Evolutionary conservation across 2,113 vertebrate species (phyloP).

Genomic region (Dascyllus trimaculatus): DNA sequence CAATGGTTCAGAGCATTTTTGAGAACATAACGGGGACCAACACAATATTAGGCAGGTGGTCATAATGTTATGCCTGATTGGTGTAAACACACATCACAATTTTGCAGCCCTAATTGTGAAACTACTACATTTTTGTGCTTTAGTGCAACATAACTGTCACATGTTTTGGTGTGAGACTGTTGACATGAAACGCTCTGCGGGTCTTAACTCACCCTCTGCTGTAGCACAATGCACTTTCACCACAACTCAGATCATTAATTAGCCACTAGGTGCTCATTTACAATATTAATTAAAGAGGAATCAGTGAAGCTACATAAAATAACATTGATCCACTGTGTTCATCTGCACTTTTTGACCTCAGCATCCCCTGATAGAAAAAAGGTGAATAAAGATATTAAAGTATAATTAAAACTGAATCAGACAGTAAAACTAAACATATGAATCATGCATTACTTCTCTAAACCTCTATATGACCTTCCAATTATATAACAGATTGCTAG

Average conservation of each 20-base stretch:
- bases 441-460: not conserved
- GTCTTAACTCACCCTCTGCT: not conserved
- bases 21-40: too few species aligned
- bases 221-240: not conserved
- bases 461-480: not conserved
- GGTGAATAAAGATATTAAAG: not conserved
- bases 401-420: not conserved
- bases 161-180: too few species aligned
- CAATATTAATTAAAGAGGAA: not conserved
- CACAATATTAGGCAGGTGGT: too few species aligned
- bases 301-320: not conserved
- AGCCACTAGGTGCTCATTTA: not conserved
- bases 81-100: too few species aligned
- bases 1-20: too few species aligned
- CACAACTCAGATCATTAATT: not conserved
- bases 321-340: not conserved
- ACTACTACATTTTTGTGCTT: too few species aligned
- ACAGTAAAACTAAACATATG: not conserved
- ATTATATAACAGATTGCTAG: slow-evolving; percentile 32
- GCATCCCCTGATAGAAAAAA: not conserved
- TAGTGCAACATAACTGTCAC: too few species aligned
- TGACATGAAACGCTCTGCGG: not conserved
- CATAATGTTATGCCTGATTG: too few species aligned
- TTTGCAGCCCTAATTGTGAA: too few species aligned
- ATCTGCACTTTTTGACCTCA: not conserved